Evolutionary conservation across 2,888 invertebrate genomes (phyloP).

Genomic region (Antitype chi): DNA sequence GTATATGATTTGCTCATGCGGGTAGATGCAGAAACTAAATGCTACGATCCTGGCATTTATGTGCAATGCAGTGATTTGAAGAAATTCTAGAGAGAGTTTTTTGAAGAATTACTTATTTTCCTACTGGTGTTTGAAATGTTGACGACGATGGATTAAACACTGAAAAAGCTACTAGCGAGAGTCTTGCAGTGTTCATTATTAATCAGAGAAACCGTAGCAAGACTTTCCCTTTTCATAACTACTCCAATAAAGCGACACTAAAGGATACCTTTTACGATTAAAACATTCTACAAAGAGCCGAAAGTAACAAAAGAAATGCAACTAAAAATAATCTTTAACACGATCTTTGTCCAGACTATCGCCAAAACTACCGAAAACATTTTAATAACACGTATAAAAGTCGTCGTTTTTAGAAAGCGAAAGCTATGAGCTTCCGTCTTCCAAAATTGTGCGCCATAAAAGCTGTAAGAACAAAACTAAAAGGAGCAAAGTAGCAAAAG

Average conservation of each 20-base stretch:
- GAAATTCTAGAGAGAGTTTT: neutral
- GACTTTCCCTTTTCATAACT: slow-evolving; percentile 1
- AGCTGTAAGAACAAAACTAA: slow-evolving; percentile 70
- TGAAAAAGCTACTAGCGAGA: neutral
- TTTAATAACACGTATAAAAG: slow-evolving; percentile 49
- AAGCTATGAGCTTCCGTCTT: slow-evolving; percentile 69
- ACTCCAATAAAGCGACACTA: neutral
- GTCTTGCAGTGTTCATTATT: neutral
- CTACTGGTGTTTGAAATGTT: neutral
- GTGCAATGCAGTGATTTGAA: neutral
- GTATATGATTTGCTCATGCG: neutral
- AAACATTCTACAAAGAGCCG: slow-evolving; percentile 26
- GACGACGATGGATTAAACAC: neutral
- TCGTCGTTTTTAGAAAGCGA: slow-evolving; percentile 69
- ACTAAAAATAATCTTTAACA: slow-evolving; percentile 23
- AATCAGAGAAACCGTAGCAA: neutral
- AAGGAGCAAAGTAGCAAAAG: slow-evolving; percentile 77
- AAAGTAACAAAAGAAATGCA: slow-evolving; percentile 34
- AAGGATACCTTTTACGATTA: neutral
- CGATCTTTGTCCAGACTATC: slow-evolving; percentile 17
- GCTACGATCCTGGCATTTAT: neutral
- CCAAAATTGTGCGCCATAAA: slow-evolving; percentile 74
- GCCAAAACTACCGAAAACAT: slow-evolving; percentile 18
- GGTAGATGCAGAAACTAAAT: neutral
- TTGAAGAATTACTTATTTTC: neutral